A percentile compares a stretch with the other conserved stretches of the same genome.
These are phyloP conservation scores for Nerophis lumbriciformis DNA, from an alignment of 2,113 vertebrate species.

Conservation along the genomic window DNA sequence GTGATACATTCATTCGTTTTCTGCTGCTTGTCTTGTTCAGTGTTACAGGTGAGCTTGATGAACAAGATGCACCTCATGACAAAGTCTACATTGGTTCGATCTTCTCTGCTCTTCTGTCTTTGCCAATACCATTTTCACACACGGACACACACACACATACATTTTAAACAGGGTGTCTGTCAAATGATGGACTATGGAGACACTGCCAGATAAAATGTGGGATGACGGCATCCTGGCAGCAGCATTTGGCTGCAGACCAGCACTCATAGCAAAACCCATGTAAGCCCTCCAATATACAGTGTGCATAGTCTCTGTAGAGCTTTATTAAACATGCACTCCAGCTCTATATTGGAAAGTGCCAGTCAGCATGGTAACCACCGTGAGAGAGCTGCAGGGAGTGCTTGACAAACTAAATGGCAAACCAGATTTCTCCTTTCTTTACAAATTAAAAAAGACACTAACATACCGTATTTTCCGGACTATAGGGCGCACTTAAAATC, in stretches of 20 bases:
- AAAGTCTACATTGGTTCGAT: slow-evolving; percentile 32
- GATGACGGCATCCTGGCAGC: slow-evolving; percentile 59
- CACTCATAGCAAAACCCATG: slow-evolving; percentile 50
- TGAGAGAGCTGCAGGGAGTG: slow-evolving; percentile 27
- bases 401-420: slow-evolving; percentile 24
- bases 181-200: slow-evolving; percentile 49
- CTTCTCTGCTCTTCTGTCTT: slow-evolving; percentile 19
- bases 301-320: slow-evolving; percentile 3
- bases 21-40: neutral
- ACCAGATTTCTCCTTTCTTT: slow-evolving; percentile 9
- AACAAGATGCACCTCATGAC: slow-evolving; percentile 35
- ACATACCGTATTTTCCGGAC: neutral
- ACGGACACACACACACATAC: slow-evolving; percentile 22
- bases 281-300: slow-evolving; percentile 38
- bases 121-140: slow-evolving; percentile 28
- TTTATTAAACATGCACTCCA: slow-evolving; percentile 16
- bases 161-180: slow-evolving; percentile 36
- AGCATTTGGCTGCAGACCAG: slow-evolving; percentile 48
- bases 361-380: slow-evolving; percentile 46
- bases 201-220: slow-evolving; percentile 53
- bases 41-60: neutral
- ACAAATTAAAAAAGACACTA: slow-evolving; percentile 8
- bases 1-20: neutral
- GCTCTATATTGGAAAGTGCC: slow-evolving; percentile 36
- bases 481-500: no score